Conservation (phyloP, 2,113 vertebrate species). For the Tinamus guttatus region DNA sequence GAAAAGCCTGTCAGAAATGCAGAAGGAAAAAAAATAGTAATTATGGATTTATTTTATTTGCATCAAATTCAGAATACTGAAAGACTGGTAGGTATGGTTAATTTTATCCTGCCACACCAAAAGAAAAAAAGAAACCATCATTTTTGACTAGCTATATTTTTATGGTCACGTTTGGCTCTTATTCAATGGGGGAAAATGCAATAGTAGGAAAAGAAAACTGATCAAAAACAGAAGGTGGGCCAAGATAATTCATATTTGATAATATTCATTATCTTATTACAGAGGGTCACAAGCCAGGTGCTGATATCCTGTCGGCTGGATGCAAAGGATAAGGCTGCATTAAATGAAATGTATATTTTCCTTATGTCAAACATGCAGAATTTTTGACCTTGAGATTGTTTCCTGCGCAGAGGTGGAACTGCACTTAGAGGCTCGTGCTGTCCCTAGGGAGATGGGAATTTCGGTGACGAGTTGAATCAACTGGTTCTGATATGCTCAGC, state of each 20-base stretch:
- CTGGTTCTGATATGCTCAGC: background rate
- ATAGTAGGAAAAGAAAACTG: conserved; percentile 7
- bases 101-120: background rate
- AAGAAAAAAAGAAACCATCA: background rate
- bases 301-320: conserved; percentile 27
- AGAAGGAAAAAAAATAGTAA: background rate
- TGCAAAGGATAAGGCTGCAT: background rate
- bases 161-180: conserved; percentile 52
- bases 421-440: background rate
- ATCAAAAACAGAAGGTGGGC: background rate
- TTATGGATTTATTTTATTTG: conserved; percentile 25
- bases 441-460: background rate
- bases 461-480: background rate
- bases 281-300: conserved; percentile 39
- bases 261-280: conserved; percentile 65
- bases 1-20: background rate
- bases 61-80: background rate
- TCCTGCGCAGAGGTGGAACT: background rate
- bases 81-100: background rate
- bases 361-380: background rate
- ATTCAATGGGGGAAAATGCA: background rate
- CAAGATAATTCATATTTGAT: conserved; percentile 63
- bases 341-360: background rate
- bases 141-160: background rate
- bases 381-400: background rate